Conservation (phyloP, 2,113 vertebrate species). For the Pogonocichla stellata region DNA sequence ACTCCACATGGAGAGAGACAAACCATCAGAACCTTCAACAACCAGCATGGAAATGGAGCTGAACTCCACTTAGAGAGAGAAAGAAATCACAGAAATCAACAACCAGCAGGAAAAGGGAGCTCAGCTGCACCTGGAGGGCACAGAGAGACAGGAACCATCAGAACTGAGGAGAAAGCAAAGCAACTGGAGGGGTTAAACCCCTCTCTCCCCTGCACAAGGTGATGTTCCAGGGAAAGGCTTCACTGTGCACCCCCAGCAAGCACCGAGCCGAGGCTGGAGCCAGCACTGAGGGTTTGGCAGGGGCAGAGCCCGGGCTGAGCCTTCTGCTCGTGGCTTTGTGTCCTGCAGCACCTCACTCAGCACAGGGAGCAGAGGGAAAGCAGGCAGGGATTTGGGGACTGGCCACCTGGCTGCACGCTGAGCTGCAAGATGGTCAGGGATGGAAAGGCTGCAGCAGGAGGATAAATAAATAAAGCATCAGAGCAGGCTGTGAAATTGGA, state of each 20-base stretch:
- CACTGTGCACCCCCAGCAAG: fast-evolving
- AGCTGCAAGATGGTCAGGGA: not conserved
- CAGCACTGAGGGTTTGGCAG: not conserved
- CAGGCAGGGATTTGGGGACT: not conserved
- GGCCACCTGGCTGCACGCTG: not conserved
- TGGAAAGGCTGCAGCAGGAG: not conserved
- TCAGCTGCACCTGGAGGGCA: not conserved
- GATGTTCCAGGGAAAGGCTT: fast-evolving
- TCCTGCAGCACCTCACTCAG: not conserved
- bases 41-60: not conserved
- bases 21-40: too few relatives aligned
- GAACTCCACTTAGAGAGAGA: not conserved
- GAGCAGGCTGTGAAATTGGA: fast-evolving
- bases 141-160: not conserved
- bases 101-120: not conserved
- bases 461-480: fast-evolving
- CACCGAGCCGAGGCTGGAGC: not conserved
- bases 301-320: not conserved
- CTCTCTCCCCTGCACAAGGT: fast-evolving
- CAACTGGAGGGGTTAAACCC: fast-evolving
- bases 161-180: fast-evolving
- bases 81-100: too few relatives aligned
- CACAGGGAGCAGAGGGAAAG: not conserved
- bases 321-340: not conserved
- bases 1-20: not conserved